A percentile compares a stretch with the other conserved stretches of the same genome.
phyloP scores from a whole-genome alignment of 2,888 invertebrate genomes.

The Nomada fabriciana region DNA sequence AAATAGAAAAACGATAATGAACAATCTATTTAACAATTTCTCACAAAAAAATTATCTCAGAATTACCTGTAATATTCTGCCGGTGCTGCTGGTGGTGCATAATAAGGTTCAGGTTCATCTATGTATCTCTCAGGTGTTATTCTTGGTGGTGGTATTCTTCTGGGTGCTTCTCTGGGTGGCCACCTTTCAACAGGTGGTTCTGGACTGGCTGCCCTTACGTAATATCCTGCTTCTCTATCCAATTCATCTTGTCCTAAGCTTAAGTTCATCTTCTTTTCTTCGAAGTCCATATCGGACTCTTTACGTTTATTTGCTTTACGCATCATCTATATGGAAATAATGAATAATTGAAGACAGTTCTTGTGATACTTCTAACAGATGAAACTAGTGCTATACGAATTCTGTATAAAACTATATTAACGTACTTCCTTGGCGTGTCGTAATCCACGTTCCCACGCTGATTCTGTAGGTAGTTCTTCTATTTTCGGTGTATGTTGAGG shows the following conservation, averaged over 20 bases:
- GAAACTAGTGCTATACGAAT: background rate
- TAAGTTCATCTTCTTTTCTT: conserved; percentile 97
- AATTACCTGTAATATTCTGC: conserved; percentile 82
- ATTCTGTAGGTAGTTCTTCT: conserved; percentile 90
- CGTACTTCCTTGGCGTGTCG: conserved; percentile 96
- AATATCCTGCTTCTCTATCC: conserved; percentile 90
- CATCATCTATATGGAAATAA: conserved; percentile 86
- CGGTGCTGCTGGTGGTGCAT: conserved; percentile 77
- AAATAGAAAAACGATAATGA: conserved; percentile 6
- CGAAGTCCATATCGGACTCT: conserved; percentile 97
- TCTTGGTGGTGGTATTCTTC: conserved; percentile 79
- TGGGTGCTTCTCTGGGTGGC: conserved; percentile 77
- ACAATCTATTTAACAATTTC: background rate
- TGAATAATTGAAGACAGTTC: background rate
- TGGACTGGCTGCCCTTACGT: conserved; percentile 89
- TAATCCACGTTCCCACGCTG: conserved; percentile 98
- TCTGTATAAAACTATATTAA: background rate
- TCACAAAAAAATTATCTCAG: background rate
- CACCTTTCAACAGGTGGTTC: conserved; percentile 82
- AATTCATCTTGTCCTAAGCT: conserved; percentile 92
- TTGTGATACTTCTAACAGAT: background rate
- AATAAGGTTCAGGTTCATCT: conserved; percentile 82
- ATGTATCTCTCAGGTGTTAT: conserved; percentile 79
- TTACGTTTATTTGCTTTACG: conserved; percentile 96
- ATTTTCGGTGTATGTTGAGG: conserved; percentile 79